These are phyloP conservation scores for Drosophila kanapiae DNA, from an alignment of 1,140 invertebrate species.

Conservation along the genomic window DNA sequence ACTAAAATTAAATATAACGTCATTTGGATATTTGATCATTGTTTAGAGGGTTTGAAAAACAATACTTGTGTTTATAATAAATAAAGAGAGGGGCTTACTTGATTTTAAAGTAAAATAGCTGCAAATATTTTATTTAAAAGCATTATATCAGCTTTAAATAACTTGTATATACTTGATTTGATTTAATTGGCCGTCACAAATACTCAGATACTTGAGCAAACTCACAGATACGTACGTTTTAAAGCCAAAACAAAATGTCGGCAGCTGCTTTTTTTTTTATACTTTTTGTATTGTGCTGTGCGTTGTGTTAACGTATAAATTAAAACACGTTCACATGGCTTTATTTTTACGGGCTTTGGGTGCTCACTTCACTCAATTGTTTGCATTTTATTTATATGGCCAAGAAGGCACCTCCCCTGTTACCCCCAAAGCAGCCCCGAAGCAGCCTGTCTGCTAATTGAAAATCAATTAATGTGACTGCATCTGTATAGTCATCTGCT, in stretches of 20 bases:
- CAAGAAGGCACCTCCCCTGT: constrained; percentile 15
- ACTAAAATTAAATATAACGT: background rate
- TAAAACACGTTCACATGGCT: constrained; percentile 59
- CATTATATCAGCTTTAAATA: constrained; percentile 1
- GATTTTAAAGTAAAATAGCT: background rate
- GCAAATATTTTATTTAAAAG: background rate
- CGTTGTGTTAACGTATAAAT: constrained; percentile 65
- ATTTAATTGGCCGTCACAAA: constrained; percentile 76
- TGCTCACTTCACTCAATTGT: constrained; percentile 46
- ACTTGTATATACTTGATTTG: constrained; percentile 59
- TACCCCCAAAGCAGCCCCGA: background rate
- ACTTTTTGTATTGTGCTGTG: background rate
- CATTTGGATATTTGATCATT: background rate
- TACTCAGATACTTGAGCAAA: constrained; percentile 8
- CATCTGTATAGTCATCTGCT: constrained; percentile 33
- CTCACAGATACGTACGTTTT: constrained; percentile 34
- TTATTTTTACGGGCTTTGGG: constrained; percentile 25
- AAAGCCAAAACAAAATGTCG: constrained; percentile 65
- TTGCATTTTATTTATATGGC: constrained; percentile 60
- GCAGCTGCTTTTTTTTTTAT: constrained; percentile 48
- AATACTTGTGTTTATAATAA: too few species aligned
- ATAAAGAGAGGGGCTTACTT: background rate
- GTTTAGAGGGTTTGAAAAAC: background rate
- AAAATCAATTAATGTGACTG: constrained; percentile 79
- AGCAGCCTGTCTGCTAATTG: constrained; percentile 65